A percentile compares a stretch with the other conserved stretches of the same genome.
Conservation (phyloP, 1,140 invertebrate genomes). For the Cydia splendana region DNA sequence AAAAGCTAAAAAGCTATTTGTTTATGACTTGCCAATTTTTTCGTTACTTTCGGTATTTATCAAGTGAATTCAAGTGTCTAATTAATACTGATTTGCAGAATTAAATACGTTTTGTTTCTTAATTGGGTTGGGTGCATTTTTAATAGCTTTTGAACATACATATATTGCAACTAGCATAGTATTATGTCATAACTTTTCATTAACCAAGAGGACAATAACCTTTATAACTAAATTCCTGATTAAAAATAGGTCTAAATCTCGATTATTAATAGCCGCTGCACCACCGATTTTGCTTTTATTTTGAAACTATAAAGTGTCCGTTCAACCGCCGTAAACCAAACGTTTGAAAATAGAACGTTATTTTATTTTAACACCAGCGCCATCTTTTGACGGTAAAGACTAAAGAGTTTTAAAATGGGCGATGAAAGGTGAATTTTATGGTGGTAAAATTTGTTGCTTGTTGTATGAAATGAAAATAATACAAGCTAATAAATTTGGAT, state of each 20-base stretch:
- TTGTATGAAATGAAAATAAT: not conserved
- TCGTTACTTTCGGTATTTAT: no score
- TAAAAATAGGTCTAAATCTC: constrained; percentile 7
- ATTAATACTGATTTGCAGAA: no score
- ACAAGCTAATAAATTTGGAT: no score
- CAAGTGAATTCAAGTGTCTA: no score
- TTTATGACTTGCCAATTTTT: no score
- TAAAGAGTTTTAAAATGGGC: constrained; percentile 2
- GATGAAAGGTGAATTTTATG: constrained; percentile 19
- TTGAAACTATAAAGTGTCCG: constrained; percentile 28
- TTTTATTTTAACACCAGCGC: constrained; percentile 16
- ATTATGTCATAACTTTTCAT: not conserved
- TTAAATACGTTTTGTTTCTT: no score
- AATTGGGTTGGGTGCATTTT: no score
- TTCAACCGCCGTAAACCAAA: constrained; percentile 19
- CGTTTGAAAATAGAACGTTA: constrained; percentile 25
- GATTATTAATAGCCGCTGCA: constrained; percentile 4
- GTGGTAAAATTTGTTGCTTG: not conserved
- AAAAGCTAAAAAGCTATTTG: no score
- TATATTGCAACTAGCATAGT: no score
- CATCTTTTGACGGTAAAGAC: constrained; percentile 15
- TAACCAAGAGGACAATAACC: not conserved
- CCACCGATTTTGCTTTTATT: not conserved
- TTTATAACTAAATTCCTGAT: not conserved
- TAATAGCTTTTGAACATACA: no score